These are phyloP conservation scores for Rhinopomastus cyanomelas DNA, from an alignment of 2,113 vertebrate genomes.

Conservation along the genomic window DNA sequence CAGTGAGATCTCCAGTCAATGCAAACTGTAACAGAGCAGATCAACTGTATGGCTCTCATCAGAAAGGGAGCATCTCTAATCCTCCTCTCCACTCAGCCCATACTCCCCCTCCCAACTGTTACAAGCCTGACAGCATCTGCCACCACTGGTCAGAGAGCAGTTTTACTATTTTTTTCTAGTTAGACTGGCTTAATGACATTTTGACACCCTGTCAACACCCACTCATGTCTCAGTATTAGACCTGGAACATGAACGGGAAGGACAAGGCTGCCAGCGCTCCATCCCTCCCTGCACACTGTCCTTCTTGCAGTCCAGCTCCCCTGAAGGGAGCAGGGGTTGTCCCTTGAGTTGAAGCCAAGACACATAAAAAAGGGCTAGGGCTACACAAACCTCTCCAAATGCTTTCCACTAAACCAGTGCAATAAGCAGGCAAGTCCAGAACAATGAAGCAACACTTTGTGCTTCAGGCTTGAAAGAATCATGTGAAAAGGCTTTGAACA, in stretches of 20 bases:
- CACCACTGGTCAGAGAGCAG: not conserved
- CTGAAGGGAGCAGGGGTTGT: not conserved
- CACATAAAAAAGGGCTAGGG: not conserved
- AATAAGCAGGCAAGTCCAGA: not conserved
- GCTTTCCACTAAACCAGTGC: slow-evolving; percentile 19
- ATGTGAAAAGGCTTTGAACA: not conserved
- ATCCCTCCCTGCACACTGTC: not conserved
- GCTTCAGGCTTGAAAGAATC: not conserved
- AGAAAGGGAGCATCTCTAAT: not conserved
- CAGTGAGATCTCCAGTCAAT: not conserved
- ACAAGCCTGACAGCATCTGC: not conserved
- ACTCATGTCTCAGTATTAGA: rapidly evolving
- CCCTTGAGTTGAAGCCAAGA: not conserved
- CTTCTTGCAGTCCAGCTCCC: not conserved
- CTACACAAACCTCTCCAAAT: not conserved
- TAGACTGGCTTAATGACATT: not conserved
- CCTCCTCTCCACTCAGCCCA: not conserved
- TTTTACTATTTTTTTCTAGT: not conserved
- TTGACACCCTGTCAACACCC: not conserved
- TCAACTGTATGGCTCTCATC: not conserved
- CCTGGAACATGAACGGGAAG: not conserved
- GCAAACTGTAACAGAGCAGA: not conserved
- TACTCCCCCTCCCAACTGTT: not conserved
- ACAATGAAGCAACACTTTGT: not conserved
- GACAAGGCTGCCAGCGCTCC: not conserved